phyloP scores from a whole-genome alignment of 2,888 invertebrate species.

The Hartigia nigra region DNA sequence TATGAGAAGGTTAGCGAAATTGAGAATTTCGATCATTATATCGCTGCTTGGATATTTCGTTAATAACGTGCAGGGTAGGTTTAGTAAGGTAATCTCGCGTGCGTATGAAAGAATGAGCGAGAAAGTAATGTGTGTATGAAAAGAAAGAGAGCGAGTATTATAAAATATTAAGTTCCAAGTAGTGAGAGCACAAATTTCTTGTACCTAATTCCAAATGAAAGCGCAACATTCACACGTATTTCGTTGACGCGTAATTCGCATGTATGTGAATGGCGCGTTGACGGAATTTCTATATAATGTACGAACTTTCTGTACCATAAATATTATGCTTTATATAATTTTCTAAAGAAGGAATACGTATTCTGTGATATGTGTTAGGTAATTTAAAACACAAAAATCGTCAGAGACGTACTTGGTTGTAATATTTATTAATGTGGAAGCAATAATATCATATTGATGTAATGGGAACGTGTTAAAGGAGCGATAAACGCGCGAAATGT shows the following conservation, averaged over 20 bases:
- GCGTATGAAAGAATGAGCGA: background rate
- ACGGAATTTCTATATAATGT: constrained; percentile 14
- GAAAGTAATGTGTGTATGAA: background rate
- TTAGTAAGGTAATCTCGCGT: background rate
- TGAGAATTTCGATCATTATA: background rate
- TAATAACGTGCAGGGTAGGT: background rate
- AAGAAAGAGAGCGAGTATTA: background rate
- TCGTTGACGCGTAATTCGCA: constrained; percentile 1
- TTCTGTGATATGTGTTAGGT: constrained; percentile 64
- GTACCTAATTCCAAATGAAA: constrained; percentile 18
- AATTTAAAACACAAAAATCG: constrained; percentile 52
- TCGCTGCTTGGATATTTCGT: constrained; percentile 1
- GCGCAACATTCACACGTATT: constrained; percentile 15
- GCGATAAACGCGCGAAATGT: background rate
- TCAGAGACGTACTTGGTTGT: constrained; percentile 47
- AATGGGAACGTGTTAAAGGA: background rate
- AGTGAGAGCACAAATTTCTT: constrained; percentile 24
- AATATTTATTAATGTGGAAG: constrained; percentile 47
- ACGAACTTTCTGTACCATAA: constrained; percentile 37
- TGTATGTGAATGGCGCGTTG: background rate
- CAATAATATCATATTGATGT: constrained; percentile 25
- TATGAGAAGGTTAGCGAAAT: background rate
- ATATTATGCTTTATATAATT: constrained; percentile 46
- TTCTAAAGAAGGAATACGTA: constrained; percentile 50
- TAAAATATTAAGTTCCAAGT: constrained; percentile 14